Evolutionary conservation across 2,797 vertebrate genomes (phyloP).

Genomic region (Protosalanx chinensis): DNA sequence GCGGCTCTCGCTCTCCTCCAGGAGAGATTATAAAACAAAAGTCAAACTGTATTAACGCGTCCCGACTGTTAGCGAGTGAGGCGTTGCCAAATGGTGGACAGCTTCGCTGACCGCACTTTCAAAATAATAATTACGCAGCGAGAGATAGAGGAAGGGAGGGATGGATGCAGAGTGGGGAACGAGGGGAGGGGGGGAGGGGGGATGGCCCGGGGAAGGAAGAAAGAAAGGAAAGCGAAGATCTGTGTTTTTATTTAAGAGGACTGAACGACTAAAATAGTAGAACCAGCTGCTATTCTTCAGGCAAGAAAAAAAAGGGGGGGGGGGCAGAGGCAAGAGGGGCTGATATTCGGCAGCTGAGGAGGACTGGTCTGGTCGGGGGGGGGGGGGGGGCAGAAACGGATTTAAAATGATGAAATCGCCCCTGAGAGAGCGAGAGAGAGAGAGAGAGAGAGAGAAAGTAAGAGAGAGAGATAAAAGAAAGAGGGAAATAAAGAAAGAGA

Average conservation of each 20-base stretch:
- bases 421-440: too few relatives aligned
- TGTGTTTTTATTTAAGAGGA: constrained; percentile 65
- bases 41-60: constrained; percentile 67
- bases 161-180: constrained; percentile 18
- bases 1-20: constrained; percentile 62
- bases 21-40: constrained; percentile 65
- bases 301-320: constrained; percentile 27
- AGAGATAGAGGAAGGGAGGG: constrained; percentile 49
- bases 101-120: constrained; percentile 58
- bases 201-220: constrained; percentile 36
- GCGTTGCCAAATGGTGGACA: constrained; percentile 60
- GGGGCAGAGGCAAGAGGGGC: constrained; percentile 1
- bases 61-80: constrained; percentile 48
- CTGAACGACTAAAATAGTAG: constrained; percentile 63
- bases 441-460: constrained; percentile 11
- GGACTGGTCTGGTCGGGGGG: constrained; percentile 34
- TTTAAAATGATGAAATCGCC: too few relatives aligned
- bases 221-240: constrained; percentile 49
- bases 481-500: constrained; percentile 32
- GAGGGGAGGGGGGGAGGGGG: constrained; percentile 32
- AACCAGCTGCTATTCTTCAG: constrained; percentile 66
- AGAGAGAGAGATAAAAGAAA: constrained; percentile 1
- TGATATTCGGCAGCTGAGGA: too few relatives aligned
- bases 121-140: constrained; percentile 70
- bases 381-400: constrained; percentile 16